phyloP scores from a whole-genome alignment of 1,140 invertebrate species.

The Notospermus geniculatus region DNA sequence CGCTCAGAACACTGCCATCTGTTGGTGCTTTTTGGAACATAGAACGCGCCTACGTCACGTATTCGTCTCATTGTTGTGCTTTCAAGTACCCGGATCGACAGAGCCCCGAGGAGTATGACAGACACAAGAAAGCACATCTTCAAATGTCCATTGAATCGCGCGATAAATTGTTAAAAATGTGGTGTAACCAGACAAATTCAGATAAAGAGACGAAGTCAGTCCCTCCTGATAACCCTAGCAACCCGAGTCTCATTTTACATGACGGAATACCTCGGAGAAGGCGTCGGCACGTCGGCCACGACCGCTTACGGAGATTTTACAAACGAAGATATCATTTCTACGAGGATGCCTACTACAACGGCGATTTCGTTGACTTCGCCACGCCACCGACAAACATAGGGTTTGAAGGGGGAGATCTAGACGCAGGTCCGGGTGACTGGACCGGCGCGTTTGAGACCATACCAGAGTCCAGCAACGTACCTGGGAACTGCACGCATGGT shows the following conservation, averaged over 20 bases:
- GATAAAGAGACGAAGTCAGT: too few species aligned
- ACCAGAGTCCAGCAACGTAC: slow-evolving; percentile 15
- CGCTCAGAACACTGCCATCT: slow-evolving; percentile 77
- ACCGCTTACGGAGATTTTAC: too few species aligned
- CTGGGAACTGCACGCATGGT: slow-evolving; percentile 7
- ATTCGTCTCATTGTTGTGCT: slow-evolving; percentile 87
- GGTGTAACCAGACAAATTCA: neutral
- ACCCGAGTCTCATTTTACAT: neutral
- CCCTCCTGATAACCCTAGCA: too few species aligned
- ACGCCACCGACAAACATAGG: neutral
- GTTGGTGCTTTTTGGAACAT: slow-evolving; percentile 71
- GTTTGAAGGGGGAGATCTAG: neutral
- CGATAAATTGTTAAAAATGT: neutral
- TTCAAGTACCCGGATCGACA: slow-evolving; percentile 79
- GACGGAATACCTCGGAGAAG: neutral
- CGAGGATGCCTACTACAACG: too few species aligned
- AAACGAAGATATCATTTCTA: too few species aligned
- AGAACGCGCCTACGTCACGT: slow-evolving; percentile 67
- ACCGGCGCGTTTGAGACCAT: neutral
- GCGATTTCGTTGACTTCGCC: neutral
- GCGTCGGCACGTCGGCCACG: too few species aligned
- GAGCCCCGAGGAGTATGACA: slow-evolving; percentile 63
- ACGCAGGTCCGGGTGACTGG: neutral
- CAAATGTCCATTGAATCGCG: slow-evolving; percentile 5
- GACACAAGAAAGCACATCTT: slow-evolving; percentile 36